Evolutionary conservation across 1,140 invertebrate genomes (phyloP).

Genomic region (Anastrepha ludens): DNA sequence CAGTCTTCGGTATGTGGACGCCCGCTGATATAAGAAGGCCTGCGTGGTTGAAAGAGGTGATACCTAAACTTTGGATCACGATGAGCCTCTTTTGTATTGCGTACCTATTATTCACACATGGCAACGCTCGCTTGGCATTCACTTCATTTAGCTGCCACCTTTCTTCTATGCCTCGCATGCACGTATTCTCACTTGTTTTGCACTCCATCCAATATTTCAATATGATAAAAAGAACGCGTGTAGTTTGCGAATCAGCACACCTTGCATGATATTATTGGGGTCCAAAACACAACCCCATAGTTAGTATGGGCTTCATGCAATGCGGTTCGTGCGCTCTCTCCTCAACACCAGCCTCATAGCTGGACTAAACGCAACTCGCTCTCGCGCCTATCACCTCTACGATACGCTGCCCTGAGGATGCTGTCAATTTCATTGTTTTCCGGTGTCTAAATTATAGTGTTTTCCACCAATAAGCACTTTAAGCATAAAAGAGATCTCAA

Average conservation of each 20-base stretch:
- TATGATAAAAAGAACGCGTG: slow-evolving; percentile 22
- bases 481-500: slow-evolving; percentile 60
- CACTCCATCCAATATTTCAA: slow-evolving; percentile 4
- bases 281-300: slow-evolving; percentile 44
- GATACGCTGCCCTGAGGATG: slow-evolving; percentile 54
- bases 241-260: slow-evolving; percentile 37
- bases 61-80: too few relatives aligned
- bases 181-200: slow-evolving; percentile 25
- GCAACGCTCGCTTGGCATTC: not conserved
- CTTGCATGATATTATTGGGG: slow-evolving; percentile 41
- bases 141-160: slow-evolving; percentile 15
- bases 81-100: too few relatives aligned
- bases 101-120: not conserved
- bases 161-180: not conserved
- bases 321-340: not conserved
- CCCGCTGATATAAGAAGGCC: too few relatives aligned
- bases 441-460: slow-evolving; percentile 72
- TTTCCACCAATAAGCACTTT: slow-evolving; percentile 54
- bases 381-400: slow-evolving; percentile 35
- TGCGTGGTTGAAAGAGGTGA: too few relatives aligned
- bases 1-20: too few relatives aligned
- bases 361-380: slow-evolving; percentile 30
- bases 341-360: not conserved
- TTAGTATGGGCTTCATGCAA: slow-evolving; percentile 21
- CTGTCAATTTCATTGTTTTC: slow-evolving; percentile 73